Conservation (phyloP, 2,797 vertebrate genomes). For the Austrolebias charrua region DNA sequence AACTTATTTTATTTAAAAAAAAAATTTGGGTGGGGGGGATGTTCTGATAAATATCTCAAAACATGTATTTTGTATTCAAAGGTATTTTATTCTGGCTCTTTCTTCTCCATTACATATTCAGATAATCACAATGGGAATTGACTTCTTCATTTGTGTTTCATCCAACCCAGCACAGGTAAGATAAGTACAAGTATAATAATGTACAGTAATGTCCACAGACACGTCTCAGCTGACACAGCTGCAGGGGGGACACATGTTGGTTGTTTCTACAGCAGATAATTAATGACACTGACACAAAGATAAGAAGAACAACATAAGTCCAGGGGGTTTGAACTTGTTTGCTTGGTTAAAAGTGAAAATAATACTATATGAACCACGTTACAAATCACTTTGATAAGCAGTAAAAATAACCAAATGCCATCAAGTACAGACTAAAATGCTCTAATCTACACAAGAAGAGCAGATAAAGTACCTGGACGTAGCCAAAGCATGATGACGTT, state of each 20-base stretch:
- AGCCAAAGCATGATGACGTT: conserved; percentile 84
- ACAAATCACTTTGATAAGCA: conserved; percentile 14
- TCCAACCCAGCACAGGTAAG: background rate
- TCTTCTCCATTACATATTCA: background rate
- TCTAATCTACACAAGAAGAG: conserved; percentile 52
- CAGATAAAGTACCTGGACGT: conserved; percentile 78
- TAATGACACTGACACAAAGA: conserved; percentile 11
- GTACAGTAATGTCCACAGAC: background rate
- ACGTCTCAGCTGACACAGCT: conserved; percentile 10
- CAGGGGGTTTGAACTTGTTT: conserved; percentile 1
- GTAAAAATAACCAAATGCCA: conserved; percentile 23
- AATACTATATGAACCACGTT: conserved; percentile 16
- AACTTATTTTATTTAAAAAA: too few relatives aligned
- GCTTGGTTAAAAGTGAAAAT: conserved; percentile 20
- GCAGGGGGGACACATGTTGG: conserved; percentile 4
- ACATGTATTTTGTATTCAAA: too few relatives aligned
- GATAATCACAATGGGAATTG: too few relatives aligned
- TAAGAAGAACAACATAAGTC: conserved; percentile 16
- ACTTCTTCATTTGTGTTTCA: background rate
- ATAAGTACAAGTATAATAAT: conserved; percentile 1
- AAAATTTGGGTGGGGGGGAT: too few relatives aligned
- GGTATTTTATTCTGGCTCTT: background rate
- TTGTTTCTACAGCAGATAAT: background rate
- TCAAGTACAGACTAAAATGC: conserved; percentile 32
- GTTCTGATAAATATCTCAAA: too few relatives aligned